Evolutionary conservation across 2,113 vertebrate genomes (phyloP), one percentile per base, ranked within the genome.

Genomic region (Hiodon alosoides): DNA sequence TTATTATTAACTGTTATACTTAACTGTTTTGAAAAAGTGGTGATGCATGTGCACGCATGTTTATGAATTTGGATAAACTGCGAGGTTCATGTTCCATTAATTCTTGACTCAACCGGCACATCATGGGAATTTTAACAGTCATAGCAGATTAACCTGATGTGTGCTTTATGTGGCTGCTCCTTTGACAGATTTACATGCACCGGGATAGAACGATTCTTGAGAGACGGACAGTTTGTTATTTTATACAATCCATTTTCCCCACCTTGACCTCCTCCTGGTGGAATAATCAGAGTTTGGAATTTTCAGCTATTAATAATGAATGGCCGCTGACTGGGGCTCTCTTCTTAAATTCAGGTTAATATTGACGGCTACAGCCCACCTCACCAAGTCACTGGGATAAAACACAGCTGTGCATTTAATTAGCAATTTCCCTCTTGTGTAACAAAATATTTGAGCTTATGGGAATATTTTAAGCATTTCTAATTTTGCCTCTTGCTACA

Each of bases 261-360:
- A 87, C 87, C 87, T 93, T 95, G 95, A 97, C 95, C 95, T 96
- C 94, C 93, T 91, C 92, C 93, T 93, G 90, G 90, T 90, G 93
- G 94, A 95, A 95, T 94, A 94, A 96, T 96, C 94, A 94, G 89
- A 90, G 90, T 88, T 91, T 90, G 89, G 90, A 94, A 95, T 93
- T 95, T 95, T 95, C 91, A 89, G 90, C 87, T 93, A 94, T 95
- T 94, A 96, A 96, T 95, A 96, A 96, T 94, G 87, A 95, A 95
- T 95, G 89, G 90, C 88, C 86, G 88, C 80, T 87, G 89, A 90
- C 50, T 67, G 53, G 53, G 53, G 53, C 7, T 54, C 54, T 11
- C 54, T 54, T 50, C 10, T 4, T 31, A 31, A 48, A 52, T 53
- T 9, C 13, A 73, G 61, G 61, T 50, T 57, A 46, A 85, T 82